Evolutionary conservation across 2,797 vertebrate genomes (phyloP).

Genomic region (Gadopsis marmoratus): DNA sequence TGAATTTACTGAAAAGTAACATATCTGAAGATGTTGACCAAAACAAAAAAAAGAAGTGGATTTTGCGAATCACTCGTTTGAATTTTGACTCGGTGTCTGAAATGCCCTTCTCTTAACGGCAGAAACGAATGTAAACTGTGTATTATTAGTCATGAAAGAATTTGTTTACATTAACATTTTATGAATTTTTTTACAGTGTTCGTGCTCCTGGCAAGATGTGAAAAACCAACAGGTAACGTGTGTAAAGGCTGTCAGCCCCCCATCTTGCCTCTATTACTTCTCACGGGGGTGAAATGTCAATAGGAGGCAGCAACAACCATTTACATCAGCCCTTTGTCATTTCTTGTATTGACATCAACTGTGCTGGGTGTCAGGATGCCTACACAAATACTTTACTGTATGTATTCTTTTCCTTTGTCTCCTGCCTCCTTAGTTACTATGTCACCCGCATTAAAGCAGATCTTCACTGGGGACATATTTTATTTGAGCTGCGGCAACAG

Average conservation of each 20-base stretch:
- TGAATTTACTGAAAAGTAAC: no score
- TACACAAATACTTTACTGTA: background rate
- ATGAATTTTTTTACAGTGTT: constrained; percentile 28
- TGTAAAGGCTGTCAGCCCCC: background rate
- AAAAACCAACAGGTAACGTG: constrained; percentile 29
- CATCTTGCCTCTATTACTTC: background rate
- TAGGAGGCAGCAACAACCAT: background rate
- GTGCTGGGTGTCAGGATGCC: background rate
- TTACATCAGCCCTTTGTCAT: background rate
- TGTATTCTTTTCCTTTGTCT: constrained; percentile 16
- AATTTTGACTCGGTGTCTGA: background rate
- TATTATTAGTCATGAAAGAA: background rate
- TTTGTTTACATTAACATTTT: background rate
- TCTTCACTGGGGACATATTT: constrained; percentile 67
- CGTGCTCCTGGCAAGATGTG: constrained; percentile 37
- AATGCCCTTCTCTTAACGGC: background rate
- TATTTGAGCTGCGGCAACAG: constrained; percentile 33
- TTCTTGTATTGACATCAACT: background rate
- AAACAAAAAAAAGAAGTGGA: no score
- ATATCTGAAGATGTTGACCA: background rate
- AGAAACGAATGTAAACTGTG: background rate
- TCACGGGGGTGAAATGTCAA: background rate
- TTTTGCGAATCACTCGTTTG: background rate
- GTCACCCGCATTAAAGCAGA: fast-evolving
- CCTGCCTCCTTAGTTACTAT: constrained; percentile 45